Conservation (phyloP, 2,888 invertebrate genomes). For the Monochamus alternatus region DNA sequence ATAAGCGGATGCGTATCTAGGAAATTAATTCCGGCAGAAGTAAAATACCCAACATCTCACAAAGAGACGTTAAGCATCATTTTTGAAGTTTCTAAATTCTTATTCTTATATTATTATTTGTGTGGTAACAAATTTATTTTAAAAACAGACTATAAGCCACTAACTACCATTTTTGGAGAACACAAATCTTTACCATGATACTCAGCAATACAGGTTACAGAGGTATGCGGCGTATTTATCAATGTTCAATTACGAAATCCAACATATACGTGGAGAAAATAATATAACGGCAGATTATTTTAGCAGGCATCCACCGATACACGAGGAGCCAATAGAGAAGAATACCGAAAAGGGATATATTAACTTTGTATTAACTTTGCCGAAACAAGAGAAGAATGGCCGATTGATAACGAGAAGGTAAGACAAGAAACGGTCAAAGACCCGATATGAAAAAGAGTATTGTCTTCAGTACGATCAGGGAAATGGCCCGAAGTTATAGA, state of each 20-base stretch:
- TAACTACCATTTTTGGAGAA: constrained; percentile 11
- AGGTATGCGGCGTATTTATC: constrained; percentile 18
- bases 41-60: background rate
- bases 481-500: constrained; percentile 1
- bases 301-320: background rate
- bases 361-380: background rate
- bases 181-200: constrained; percentile 9
- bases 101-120: too few relatives aligned
- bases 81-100: background rate
- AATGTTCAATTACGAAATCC: constrained; percentile 15
- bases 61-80: constrained; percentile 2
- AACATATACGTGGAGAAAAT: background rate
- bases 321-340: background rate
- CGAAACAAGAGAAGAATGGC: background rate
- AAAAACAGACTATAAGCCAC: constrained; percentile 15
- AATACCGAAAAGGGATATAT: background rate
- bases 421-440: constrained; percentile 10
- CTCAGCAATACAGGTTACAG: constrained; percentile 4
- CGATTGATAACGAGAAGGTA: background rate
- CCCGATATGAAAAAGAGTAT: background rate
- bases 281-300: constrained; percentile 5
- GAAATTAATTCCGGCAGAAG: background rate
- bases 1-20: constrained; percentile 7
- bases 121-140: constrained; percentile 1
- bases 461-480: background rate